A percentile compares a stretch with the other conserved stretches of the same genome.
phyloP scores from a whole-genome alignment of 2,888 invertebrate genomes.

The Synanthedon vespiformis region DNA sequence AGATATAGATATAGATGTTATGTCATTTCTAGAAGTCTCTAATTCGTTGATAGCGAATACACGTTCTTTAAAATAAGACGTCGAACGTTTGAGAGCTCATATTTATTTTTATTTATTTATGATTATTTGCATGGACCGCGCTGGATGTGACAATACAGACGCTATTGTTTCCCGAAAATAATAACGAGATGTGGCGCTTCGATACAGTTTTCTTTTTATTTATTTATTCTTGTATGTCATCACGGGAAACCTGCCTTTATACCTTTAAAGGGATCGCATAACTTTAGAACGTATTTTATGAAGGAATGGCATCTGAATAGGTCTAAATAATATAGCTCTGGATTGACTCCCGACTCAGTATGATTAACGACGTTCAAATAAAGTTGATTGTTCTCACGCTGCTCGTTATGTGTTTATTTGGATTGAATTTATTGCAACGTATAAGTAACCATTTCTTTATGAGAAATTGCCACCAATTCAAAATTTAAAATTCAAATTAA shows the following conservation, averaged over 20 bases:
- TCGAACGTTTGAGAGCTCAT: slow-evolving; percentile 41
- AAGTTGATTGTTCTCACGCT: slow-evolving; percentile 35
- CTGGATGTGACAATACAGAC: slow-evolving; percentile 59
- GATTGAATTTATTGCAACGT: no score
- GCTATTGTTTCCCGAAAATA: slow-evolving; percentile 64
- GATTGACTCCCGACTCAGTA: slow-evolving; percentile 23
- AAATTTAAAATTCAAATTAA: no score
- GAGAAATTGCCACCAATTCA: no score
- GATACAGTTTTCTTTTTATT: slow-evolving; percentile 28
- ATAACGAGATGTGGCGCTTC: slow-evolving; percentile 65
- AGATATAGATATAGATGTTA: no score
- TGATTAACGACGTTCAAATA: slow-evolving; percentile 32
- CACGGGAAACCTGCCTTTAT: slow-evolving; percentile 10
- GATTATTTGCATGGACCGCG: slow-evolving; percentile 67
- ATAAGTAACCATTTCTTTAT: no score
- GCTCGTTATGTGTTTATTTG: not conserved
- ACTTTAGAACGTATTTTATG: slow-evolving; percentile 40
- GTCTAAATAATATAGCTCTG: slow-evolving; percentile 37
- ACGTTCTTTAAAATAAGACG: slow-evolving; percentile 58
- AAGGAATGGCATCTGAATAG: slow-evolving; percentile 52
- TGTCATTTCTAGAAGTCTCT: not conserved
- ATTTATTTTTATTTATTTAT: slow-evolving; percentile 70
- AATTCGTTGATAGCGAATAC: slow-evolving; percentile 19
- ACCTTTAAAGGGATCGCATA: slow-evolving; percentile 14
- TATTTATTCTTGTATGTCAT: slow-evolving; percentile 15